phyloP scores from a whole-genome alignment of 2,888 invertebrate genomes.

The Apotomis turbidana region DNA sequence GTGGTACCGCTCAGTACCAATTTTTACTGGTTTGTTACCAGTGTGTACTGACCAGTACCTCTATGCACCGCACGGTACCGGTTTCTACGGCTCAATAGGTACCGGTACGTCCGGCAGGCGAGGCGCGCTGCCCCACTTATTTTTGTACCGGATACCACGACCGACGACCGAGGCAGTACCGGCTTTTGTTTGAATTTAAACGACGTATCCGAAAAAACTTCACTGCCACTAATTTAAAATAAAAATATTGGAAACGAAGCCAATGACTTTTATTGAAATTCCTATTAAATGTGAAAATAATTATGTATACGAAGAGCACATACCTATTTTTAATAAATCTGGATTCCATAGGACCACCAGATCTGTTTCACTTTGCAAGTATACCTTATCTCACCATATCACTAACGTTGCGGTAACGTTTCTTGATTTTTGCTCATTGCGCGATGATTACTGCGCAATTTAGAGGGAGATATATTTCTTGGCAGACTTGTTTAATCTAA shows the following conservation, averaged over 20 bases:
- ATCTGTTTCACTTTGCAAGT: no score
- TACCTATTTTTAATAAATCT: no score
- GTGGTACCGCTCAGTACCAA: constrained; percentile 1
- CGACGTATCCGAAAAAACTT: constrained; percentile 77
- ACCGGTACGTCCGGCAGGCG: constrained; percentile 19
- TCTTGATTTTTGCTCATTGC: no score
- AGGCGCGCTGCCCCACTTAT: constrained; percentile 52
- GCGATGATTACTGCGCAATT: no score
- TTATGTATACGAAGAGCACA: no score
- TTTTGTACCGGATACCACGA: constrained; percentile 62
- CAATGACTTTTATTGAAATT: constrained; percentile 13
- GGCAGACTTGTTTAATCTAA: no score
- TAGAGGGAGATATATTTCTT: no score
- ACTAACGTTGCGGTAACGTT: no score
- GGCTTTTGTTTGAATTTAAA: constrained; percentile 69
- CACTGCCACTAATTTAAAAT: constrained; percentile 84
- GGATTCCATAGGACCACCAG: no score
- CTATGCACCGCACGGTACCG: neutral
- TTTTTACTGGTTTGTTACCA: neutral
- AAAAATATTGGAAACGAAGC: constrained; percentile 80
- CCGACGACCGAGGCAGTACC: constrained; percentile 65
- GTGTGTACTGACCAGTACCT: neutral
- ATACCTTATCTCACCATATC: no score
- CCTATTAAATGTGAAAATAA: no score
- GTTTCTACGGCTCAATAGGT: constrained; percentile 1